Evolutionary conservation across 2,113 vertebrate genomes (phyloP).

Genomic region (pig (Sus scrofa)): DNA sequence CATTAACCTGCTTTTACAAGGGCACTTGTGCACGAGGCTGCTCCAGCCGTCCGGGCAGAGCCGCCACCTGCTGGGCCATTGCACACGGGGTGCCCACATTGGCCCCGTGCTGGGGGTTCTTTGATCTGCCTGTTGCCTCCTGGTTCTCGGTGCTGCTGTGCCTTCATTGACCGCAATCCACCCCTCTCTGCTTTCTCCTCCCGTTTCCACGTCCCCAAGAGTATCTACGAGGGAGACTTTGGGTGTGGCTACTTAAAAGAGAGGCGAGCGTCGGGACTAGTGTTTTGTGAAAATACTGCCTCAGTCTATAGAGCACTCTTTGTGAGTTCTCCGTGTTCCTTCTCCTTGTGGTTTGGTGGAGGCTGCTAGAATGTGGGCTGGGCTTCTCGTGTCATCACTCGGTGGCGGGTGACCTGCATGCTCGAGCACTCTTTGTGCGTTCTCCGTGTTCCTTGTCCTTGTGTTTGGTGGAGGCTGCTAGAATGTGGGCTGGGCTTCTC

Average conservation of each 20-base stretch:
- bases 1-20: neutral
- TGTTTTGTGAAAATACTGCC: slow-evolving; percentile 98
- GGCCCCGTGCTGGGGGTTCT: slow-evolving; percentile 33
- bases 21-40: neutral
- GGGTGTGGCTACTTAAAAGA: slow-evolving; percentile 97
- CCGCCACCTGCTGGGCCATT: neutral
- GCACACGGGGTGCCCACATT: neutral
- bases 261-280: slow-evolving; percentile 95
- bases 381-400: slow-evolving; percentile 62
- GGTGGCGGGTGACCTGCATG: slow-evolving; percentile 88
- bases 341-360: slow-evolving; percentile 81
- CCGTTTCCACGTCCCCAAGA: slow-evolving; percentile 91
- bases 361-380: slow-evolving; percentile 86
- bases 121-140: slow-evolving; percentile 83
- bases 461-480: too few relatives aligned
- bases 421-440: too few relatives aligned
- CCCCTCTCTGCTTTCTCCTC: slow-evolving; percentile 90
- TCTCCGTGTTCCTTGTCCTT: too few relatives aligned
- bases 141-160: slow-evolving; percentile 64
- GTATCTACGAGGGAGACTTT: slow-evolving; percentile 97
- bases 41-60: neutral
- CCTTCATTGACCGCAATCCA: slow-evolving; percentile 86
- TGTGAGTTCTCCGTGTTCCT: slow-evolving; percentile 94
- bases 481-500: too few relatives aligned
- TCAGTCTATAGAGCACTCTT: slow-evolving; percentile 96